Evolutionary conservation across 2,797 vertebrate species (phyloP).

Genomic region (Decapterus maruadsi): DNA sequence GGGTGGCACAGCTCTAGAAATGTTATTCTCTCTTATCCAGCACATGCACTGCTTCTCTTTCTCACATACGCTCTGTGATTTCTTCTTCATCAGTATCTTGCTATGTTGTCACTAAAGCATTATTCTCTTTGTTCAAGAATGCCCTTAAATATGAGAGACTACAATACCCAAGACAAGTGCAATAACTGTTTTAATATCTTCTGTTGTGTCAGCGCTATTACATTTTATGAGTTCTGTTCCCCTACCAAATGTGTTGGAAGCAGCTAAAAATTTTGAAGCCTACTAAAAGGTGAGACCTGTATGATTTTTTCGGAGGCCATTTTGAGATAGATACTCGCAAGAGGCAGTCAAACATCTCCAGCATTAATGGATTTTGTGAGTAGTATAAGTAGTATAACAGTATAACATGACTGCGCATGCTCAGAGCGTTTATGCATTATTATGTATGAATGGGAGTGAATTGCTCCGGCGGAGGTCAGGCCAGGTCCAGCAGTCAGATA

Average conservation of each 20-base stretch:
- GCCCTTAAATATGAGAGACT: constrained; percentile 36
- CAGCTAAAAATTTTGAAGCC: constrained; percentile 50
- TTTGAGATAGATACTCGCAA: constrained; percentile 10
- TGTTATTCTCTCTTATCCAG: neutral
- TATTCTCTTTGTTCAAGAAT: constrained; percentile 30
- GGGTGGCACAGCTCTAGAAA: neutral
- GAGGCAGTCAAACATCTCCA: neutral
- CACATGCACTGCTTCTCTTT: neutral
- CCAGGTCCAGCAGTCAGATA: no score
- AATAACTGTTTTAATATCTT: constrained; percentile 60
- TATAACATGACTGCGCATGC: no score
- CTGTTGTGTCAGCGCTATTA: constrained; percentile 27
- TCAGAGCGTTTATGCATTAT: no score
- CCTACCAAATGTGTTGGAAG: constrained; percentile 12
- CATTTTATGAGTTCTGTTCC: constrained; percentile 37
- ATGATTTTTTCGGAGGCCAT: constrained; percentile 22
- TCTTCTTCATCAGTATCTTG: constrained; percentile 16
- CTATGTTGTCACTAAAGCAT: constrained; percentile 6
- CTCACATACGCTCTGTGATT: neutral
- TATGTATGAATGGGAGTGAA: no score
- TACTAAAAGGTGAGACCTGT: constrained; percentile 35
- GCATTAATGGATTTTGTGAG: neutral
- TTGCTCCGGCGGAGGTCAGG: no score
- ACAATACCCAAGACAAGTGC: constrained; percentile 14
- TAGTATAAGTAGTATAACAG: no score